Evolutionary conservation across 2,113 vertebrate genomes (phyloP), one percentile per base, ranked within the genome.

Genomic region (Mormyrus iriodes): DNA sequence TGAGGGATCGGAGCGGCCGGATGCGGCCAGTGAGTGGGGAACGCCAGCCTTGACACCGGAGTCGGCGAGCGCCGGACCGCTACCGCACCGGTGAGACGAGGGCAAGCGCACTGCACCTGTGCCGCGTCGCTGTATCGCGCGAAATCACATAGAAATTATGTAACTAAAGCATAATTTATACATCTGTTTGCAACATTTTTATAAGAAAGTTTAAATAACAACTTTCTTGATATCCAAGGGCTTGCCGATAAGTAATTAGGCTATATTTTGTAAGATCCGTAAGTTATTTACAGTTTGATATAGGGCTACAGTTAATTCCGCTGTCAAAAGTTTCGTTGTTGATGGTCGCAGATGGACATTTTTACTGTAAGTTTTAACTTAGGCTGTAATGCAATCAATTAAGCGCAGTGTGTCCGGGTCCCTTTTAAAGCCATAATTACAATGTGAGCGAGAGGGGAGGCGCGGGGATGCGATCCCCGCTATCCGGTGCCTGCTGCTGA

Each of bases 401-500:
- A 42, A 79, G 73, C 17, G 4, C 73, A 4, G 35, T 2, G 61
- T 19, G 39, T 79, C 73, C 73, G 2, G 12, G 35, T 42, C 31
- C 73, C 35, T 39, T 79, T 42, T 21, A 39, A 79, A 19, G 0
- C 17, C 61, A n/a, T 31, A 69, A 79, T 42, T 8, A 5, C 73
- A 4, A 42, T 19, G 35, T 39, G 73, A 79, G 35, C 35, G 17
- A 9, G 17, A 79, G 35, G 90, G 88, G 88, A 90, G 93, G 91
- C 27, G 86, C 65, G 65, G 12, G 17, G 53, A 89, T 51, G 61
- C 58, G 35, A 24, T 53, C 51, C 79, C 53, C 52, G 52, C 55
- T 92, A 90, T 92, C 91, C 93, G 94, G 94, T 95, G 95, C 95
- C 94, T 93, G 88, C 94, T 96, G 93, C 89, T 97, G 94, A 96